phyloP scores from a whole-genome alignment of 2,113 vertebrate genomes.

The Alexandromys fortis region DNA sequence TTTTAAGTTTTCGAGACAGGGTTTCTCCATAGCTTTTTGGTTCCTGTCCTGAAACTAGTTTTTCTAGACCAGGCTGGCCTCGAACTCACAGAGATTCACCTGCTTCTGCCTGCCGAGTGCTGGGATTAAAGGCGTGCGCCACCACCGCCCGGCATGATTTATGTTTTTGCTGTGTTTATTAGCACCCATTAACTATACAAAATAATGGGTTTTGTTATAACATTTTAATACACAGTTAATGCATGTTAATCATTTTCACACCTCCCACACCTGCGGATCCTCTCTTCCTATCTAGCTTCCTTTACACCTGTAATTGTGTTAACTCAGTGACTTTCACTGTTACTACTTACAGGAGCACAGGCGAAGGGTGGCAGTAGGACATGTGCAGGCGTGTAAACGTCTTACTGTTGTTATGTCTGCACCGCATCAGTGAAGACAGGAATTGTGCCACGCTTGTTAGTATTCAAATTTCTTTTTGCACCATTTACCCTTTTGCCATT shows the following conservation, averaged over 20 bases:
- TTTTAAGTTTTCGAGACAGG: too few species aligned
- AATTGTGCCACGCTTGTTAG: neutral
- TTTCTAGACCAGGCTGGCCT: too few species aligned
- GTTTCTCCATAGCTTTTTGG: too few species aligned
- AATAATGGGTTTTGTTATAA: neutral
- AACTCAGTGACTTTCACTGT: too few species aligned
- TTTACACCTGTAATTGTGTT: too few species aligned
- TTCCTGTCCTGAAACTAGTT: too few species aligned
- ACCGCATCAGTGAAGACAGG: neutral
- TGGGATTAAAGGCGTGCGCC: too few species aligned
- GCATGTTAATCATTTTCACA: neutral
- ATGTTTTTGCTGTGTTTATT: neutral
- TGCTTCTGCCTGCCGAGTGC: too few species aligned
- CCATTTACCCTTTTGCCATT: neutral
- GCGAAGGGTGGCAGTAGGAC: too few species aligned
- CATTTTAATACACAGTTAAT: neutral
- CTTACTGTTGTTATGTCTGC: neutral
- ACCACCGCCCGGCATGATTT: neutral
- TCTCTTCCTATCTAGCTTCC: neutral
- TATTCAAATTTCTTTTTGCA: neutral
- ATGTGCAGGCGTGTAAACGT: neutral
- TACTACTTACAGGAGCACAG: neutral
- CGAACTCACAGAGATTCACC: too few species aligned
- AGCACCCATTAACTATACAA: neutral
- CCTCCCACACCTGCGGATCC: neutral